Evolutionary conservation across 2,888 invertebrate species (phyloP).

Genomic region (Calephelis perditalis): DNA sequence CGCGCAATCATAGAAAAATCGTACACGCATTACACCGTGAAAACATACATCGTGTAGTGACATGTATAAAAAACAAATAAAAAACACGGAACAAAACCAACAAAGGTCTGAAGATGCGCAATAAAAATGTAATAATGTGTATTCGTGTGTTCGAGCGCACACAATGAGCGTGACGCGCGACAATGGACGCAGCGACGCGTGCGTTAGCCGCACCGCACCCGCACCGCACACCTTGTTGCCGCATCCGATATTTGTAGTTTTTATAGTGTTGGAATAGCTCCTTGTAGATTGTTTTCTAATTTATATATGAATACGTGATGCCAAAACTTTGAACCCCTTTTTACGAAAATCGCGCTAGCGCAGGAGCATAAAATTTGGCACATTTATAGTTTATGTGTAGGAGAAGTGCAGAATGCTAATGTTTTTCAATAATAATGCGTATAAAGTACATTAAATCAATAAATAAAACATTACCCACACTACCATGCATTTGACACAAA

Average conservation of each 20-base stretch:
- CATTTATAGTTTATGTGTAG: too few species aligned
- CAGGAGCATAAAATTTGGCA: too few species aligned
- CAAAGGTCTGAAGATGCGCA: slow-evolving; percentile 73
- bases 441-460: too few species aligned
- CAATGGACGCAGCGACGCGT: slow-evolving; percentile 66
- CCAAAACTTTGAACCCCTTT: too few species aligned
- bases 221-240: slow-evolving; percentile 51
- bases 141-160: slow-evolving; percentile 51
- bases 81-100: slow-evolving; percentile 59
- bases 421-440: too few species aligned
- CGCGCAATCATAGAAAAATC: slow-evolving; percentile 4
- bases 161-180: slow-evolving; percentile 62
- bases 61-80: slow-evolving; percentile 54
- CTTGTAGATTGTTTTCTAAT: too few species aligned
- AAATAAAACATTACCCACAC: too few species aligned
- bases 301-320: too few species aligned
- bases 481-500: too few species aligned
- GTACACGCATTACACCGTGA: slow-evolving; percentile 44
- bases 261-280: too few species aligned
- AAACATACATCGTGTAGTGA: slow-evolving; percentile 53
- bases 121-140: slow-evolving; percentile 72
- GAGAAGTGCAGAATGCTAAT: too few species aligned
- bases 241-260: slow-evolving; percentile 19
- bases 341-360: too few species aligned
- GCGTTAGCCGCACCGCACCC: slow-evolving; percentile 37